These are phyloP conservation scores for Plagiodera versicolora DNA, from an alignment of 2,888 invertebrate genomes.

Conservation along the genomic window DNA sequence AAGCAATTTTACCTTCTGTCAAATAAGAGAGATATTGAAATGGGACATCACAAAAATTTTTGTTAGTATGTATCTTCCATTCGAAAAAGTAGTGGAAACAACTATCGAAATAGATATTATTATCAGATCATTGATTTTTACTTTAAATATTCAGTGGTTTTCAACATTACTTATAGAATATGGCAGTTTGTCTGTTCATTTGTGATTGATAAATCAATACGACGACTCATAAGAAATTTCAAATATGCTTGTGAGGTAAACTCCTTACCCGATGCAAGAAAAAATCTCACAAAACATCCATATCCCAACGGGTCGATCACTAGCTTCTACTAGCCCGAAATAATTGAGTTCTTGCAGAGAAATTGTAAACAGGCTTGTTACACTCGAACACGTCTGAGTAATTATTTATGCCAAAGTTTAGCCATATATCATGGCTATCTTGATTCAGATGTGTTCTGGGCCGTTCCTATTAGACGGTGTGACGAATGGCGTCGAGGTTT, in stretches of 20 bases:
- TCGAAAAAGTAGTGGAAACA: too few species aligned
- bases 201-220: too few species aligned
- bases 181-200: too few species aligned
- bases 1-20: too few species aligned
- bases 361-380: conserved; percentile 16
- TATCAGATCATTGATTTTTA: too few species aligned
- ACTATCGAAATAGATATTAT: too few species aligned
- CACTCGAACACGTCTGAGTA: conserved; percentile 23
- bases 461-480: conserved; percentile 29
- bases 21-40: too few species aligned
- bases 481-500: conserved; percentile 32
- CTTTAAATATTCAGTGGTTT: too few species aligned
- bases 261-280: not conserved
- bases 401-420: conserved; percentile 30
- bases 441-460: conserved; percentile 35
- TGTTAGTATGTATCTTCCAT: too few species aligned
- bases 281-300: not conserved
- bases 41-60: too few species aligned
- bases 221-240: not conserved
- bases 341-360: conserved; percentile 21
- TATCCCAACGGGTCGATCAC: not conserved
- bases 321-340: conserved; percentile 9
- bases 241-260: not conserved
- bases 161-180: too few species aligned
- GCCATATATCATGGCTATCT: conserved; percentile 35